Evolutionary conservation across 2,113 vertebrate genomes (phyloP).

Genomic region (Pachypanchax playfairii): DNA sequence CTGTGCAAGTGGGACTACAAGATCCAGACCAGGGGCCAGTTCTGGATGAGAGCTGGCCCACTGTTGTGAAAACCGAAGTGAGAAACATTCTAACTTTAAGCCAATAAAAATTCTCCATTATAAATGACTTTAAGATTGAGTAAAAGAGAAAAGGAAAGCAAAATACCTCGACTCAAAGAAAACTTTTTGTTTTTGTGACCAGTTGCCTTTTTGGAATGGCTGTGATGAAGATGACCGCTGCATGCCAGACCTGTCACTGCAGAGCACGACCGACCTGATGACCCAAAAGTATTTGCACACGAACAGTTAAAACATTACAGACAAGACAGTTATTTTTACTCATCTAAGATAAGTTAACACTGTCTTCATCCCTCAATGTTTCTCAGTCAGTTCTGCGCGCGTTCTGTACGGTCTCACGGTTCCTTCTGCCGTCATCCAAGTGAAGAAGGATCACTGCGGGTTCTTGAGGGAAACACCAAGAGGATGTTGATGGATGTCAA

Average conservation of each 20-base stretch:
- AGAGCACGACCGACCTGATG: constrained; percentile 86
- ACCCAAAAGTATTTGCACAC: constrained; percentile 84
- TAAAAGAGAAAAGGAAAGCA: background rate
- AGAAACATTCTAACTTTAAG: background rate
- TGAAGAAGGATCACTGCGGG: constrained; percentile 67
- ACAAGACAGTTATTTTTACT: background rate
- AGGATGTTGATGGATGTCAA: constrained; percentile 86
- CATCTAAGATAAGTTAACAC: background rate
- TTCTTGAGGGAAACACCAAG: constrained; percentile 84
- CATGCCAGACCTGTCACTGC: constrained; percentile 89
- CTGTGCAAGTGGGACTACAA: constrained; percentile 83
- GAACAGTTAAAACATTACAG: constrained; percentile 3
- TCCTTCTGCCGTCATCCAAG: constrained; percentile 60
- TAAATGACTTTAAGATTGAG: background rate
- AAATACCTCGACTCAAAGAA: background rate
- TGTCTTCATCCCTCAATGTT: background rate
- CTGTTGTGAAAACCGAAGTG: constrained; percentile 86
- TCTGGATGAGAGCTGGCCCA: constrained; percentile 91
- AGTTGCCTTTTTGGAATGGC: constrained; percentile 99
- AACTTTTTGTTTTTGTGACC: constrained; percentile 6
- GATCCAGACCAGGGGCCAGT: constrained; percentile 78
- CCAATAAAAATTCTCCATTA: background rate
- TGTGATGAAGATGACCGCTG: constrained; percentile 95
- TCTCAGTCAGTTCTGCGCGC: constrained; percentile 87
- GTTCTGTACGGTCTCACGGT: constrained; percentile 69